Evolutionary conservation across 1,140 invertebrate genomes (phyloP).

Genomic region (Hyles vespertilio): DNA sequence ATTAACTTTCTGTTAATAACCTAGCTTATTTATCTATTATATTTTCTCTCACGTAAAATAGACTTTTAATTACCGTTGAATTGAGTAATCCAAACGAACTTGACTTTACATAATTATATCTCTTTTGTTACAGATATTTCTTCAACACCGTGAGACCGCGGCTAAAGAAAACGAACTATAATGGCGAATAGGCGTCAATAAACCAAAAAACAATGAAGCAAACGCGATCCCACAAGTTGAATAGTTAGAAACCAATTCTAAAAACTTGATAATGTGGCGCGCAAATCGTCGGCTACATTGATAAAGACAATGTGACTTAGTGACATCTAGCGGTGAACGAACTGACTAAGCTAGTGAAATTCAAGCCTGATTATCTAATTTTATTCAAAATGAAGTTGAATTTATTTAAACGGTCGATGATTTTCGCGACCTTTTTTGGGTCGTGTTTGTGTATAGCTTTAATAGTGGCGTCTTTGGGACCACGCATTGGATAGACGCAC

Average conservation of each 20-base stretch:
- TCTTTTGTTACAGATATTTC: constrained; percentile 9
- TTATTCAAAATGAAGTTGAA: constrained; percentile 65
- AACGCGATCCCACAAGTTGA: constrained; percentile 25
- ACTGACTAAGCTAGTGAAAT: constrained; percentile 2
- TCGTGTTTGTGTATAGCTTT: constrained; percentile 89
- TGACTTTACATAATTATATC: too few relatives aligned
- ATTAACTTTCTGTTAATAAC: too few relatives aligned
- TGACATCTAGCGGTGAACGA: constrained; percentile 13
- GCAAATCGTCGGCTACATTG: background rate
- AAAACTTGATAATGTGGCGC: constrained; percentile 21
- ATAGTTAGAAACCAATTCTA: constrained; percentile 33
- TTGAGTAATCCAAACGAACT: too few relatives aligned
- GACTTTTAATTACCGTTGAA: too few relatives aligned
- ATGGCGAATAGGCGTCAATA: background rate
- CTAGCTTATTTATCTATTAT: too few relatives aligned
- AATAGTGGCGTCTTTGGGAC: constrained; percentile 89
- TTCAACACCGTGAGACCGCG: background rate
- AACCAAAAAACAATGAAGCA: constrained; percentile 21
- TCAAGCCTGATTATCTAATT: background rate
- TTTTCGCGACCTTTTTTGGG: constrained; percentile 92
- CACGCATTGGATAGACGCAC: constrained; percentile 90
- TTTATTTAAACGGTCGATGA: constrained; percentile 85
- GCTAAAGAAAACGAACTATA: background rate
- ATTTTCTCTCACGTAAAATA: too few relatives aligned
- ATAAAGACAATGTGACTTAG: constrained; percentile 31